Evolutionary conservation across 2,888 invertebrate genomes (phyloP), one percentile per base, ranked within the genome.

Genomic region (Xanthorhoe designata): DNA sequence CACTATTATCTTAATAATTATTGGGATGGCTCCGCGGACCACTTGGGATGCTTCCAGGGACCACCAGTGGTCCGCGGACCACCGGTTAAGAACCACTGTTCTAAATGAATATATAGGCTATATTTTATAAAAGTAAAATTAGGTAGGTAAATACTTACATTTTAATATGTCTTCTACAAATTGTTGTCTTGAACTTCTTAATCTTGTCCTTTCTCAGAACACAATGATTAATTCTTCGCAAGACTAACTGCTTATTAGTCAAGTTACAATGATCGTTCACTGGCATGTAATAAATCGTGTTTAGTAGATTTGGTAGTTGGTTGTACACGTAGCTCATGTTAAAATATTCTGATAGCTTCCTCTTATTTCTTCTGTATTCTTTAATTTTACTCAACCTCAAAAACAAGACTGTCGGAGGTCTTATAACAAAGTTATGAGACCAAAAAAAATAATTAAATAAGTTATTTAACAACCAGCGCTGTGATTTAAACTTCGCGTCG

Each of bases 311-410:
- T 72, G 80, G 73, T 80, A 81, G 71, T 81, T 82, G 79, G 68
- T 70, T 77, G 73, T 82, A 82, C 73, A 76, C 86, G 86, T 79
- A 82, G 90, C 83, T 89, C 91, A 91, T 91, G 86, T 81, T 91
- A 89, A 75, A 70, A 62, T 71, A 69, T 70, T 66, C 61, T 74
- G 61, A 19, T 29, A 60, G 50, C 50, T 67, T 72, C 59, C 75
- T 75, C 64, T 50, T 64, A 66, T 68, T 62, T 60, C 15, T 66
- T 60, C 61, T 47, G 50, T 63, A 56, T 62, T 61, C 56, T 58
- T 63, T 50, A 13, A 69, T 65, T 64, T 59, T 51, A 32, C 15
- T 32, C 35, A 69, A 63, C 29, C 61, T 64, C 64, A 71, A 50
- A 75, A 75, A 66, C 53, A 55, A 24, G 56, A 56, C 66, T 65